phyloP scores from a whole-genome alignment of 2,113 vertebrate genomes.

The Carassius carassius region DNA sequence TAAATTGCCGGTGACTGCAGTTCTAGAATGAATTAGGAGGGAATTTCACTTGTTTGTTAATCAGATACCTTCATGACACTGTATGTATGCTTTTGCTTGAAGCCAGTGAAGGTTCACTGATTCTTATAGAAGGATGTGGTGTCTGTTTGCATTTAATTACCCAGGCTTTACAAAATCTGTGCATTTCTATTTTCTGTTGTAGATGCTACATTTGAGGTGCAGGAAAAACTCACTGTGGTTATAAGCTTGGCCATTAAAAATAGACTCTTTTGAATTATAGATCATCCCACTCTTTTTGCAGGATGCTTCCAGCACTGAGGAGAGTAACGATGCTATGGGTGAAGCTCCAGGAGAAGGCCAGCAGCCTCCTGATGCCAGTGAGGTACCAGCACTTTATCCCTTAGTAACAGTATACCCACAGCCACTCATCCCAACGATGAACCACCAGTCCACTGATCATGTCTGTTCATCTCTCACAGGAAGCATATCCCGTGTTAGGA shows the following conservation, averaged over 20 bases:
- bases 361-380: constrained; percentile 82
- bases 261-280: not conserved
- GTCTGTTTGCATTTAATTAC: not conserved
- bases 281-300: constrained; percentile 56
- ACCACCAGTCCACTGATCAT: not conserved
- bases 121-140: not conserved
- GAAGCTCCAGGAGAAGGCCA: constrained; percentile 77
- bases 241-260: not conserved
- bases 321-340: constrained; percentile 78
- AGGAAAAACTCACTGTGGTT: not conserved
- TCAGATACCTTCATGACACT: not conserved
- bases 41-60: not conserved
- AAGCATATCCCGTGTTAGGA: constrained; percentile 76
- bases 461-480: constrained; percentile 56
- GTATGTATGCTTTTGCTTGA: not conserved
- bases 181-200: not conserved
- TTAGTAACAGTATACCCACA: not conserved
- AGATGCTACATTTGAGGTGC: not conserved
- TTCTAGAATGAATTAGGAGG: not conserved
- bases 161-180: not conserved
- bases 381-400: constrained; percentile 68
- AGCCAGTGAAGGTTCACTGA: not conserved
- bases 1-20: not conserved
- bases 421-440: no score
- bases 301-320: constrained; percentile 82